Evolutionary conservation across 1,140 invertebrate genomes (phyloP).

Genomic region (Aphelinus certus): DNA sequence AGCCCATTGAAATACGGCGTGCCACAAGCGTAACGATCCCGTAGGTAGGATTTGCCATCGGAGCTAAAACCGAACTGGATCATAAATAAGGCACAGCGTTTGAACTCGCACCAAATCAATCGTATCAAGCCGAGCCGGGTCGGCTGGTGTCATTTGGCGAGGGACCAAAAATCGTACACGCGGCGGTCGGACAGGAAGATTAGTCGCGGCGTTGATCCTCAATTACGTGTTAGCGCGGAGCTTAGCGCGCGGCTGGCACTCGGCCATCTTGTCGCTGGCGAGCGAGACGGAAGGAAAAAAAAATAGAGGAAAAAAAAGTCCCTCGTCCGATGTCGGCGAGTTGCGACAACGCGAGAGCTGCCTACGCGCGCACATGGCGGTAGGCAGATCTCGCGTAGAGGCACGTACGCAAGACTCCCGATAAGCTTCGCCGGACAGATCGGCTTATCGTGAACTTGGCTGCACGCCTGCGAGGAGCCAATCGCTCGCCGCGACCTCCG

Average conservation of each 20-base stretch:
- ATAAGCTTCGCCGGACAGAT: slow-evolving; percentile 12
- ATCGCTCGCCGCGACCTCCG: slow-evolving; percentile 11
- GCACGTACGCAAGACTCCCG: background rate
- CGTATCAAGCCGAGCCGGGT: no score
- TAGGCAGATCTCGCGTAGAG: background rate
- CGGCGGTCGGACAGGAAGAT: no score
- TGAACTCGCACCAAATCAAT: no score
- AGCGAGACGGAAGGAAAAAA: slow-evolving; percentile 14
- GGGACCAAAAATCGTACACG: no score
- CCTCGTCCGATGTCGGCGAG: background rate
- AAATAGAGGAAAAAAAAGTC: background rate
- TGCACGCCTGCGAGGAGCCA: background rate
- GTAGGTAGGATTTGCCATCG: no score
- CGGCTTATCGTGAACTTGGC: slow-evolving; percentile 33
- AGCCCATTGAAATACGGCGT: no score
- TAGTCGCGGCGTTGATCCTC: no score
- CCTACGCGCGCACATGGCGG: background rate
- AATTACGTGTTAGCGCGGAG: no score
- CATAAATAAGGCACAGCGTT: no score
- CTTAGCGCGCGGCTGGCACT: background rate
- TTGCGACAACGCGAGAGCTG: background rate
- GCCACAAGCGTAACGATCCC: no score
- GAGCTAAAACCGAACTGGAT: no score
- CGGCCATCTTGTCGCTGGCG: slow-evolving; percentile 12
- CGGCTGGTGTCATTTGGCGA: no score